Evolutionary conservation across 2,888 invertebrate genomes (phyloP).

Genomic region (Dicyrtomina minuta): DNA sequence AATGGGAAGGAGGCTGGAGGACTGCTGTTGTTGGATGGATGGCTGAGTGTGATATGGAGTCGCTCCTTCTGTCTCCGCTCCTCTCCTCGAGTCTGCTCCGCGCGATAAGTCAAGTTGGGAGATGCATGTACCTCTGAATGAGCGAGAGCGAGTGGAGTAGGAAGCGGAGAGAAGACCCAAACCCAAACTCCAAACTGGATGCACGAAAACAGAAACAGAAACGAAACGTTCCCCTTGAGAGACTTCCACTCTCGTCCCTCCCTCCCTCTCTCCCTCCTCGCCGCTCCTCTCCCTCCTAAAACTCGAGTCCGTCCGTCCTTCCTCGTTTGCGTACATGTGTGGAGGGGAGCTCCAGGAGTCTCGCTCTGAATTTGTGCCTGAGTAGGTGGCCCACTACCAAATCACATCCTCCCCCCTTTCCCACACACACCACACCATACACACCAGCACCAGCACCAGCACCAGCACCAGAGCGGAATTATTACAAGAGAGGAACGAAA

Average conservation of each 20-base stretch:
- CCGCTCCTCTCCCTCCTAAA: background rate
- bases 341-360: too few relatives aligned
- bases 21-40: too few relatives aligned
- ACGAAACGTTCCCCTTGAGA: background rate
- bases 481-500: too few relatives aligned
- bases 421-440: too few relatives aligned
- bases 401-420: too few relatives aligned
- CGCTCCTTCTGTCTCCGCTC: background rate
- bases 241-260: background rate
- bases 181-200: background rate
- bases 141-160: background rate
- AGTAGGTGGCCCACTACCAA: too few relatives aligned
- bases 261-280: background rate
- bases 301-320: background rate
- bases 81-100: background rate
- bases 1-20: background rate
- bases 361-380: too few relatives aligned
- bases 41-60: too few relatives aligned
- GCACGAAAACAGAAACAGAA: background rate
- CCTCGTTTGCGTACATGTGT: too few relatives aligned
- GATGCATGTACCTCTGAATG: background rate
- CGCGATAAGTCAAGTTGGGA: background rate
- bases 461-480: too few relatives aligned
- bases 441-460: too few relatives aligned
- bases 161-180: background rate